Evolutionary conservation across 2,113 vertebrate genomes (phyloP), one percentile per base, ranked within the genome.

Genomic region (Cranoglanis bouderius): DNA sequence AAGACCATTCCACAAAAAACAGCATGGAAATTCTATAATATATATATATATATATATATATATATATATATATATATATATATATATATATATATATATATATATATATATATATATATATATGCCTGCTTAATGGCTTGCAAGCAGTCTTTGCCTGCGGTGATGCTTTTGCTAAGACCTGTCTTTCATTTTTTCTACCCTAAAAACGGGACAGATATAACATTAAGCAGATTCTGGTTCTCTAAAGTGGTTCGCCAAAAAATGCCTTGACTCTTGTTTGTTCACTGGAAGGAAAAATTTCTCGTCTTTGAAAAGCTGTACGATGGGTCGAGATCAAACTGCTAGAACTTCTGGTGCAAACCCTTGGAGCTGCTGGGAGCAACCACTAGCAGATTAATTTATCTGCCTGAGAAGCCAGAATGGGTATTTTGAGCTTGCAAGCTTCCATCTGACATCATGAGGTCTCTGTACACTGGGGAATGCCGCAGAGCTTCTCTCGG

Each of bases 351-450:
- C 74, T 86, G 43, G 81, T 75, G 85, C 53, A 72, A 91, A 55
- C n/a, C 70, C 53, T 88, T 26, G 16, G 85, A 91, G 86, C 40
- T 82, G 80, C 67, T 40, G 38, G 40, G 80, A 72, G n/a, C 32
- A 80, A 89, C 88, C 90, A 70, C 87, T 32, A 87, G 75, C 75
- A 88, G 55, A 85, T 85, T 81, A 46, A 63, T 14, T 40, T 61
- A 87, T 92, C 84, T 86, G 49, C 59, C 40, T 43, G 74, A 84
- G 46, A 63, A 88, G 81, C 21, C 74, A 72, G 32, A 72, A 87
- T 38, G 80, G 84, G 86, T 88, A 90, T 90, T 90, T 92, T 84
- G 72, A 89, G 85, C 49, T 46, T 70, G 35, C 40, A 53, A 61
- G 67, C 74, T 84, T 85, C 46, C 32, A 55, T 78, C 40, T 77